Evolutionary conservation across 2,113 vertebrate genomes (phyloP), one percentile per base, ranked within the genome.

Genomic region (Cavia porcellus): DNA sequence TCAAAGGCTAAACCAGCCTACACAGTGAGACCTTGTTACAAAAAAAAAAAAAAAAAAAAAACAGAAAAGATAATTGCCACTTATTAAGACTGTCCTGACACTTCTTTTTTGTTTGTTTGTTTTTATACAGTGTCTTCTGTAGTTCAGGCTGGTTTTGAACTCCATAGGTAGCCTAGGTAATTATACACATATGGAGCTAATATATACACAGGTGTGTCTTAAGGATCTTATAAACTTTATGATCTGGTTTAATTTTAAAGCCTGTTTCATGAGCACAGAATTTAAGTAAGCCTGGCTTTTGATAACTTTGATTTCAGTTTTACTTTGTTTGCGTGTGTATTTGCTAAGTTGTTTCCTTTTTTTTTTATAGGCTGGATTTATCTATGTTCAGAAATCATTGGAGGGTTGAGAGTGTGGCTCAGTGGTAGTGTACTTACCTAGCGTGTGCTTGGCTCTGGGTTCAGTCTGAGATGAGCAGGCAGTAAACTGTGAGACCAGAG

Each of bases 241-340:
- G 28, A 80, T 50, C 12, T 92, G 62, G 25, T n/a, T 92, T 92
- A 81, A 92, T 66, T 89, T 64, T 81, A 92, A 72, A 66, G 6
- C 32, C 5, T 85, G 19, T 28, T 70, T 88, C 7, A 5, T 74
- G 81, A 52, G 90, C 50, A 75, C 35, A 86, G 59, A 90, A 80
- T 91, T 47, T 7, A 24, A 55, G 4, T 70, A 68, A 68, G 35
- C 32, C 45, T 89, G 55, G 68, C 17, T 20, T 80, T 82, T 22
- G 25, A 57, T 66, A 32, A 84, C 62, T 68, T 80, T 35, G 45
- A 86, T 24, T 83, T 35, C 52, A 2, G 13, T 75, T 80, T 88
- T 35, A 80, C 11, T 38, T 14, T 55, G 28, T 77, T 79, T 93
- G 8, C 55, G 1, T 68, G 1, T 47, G 0, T 47, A 45, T 74